Evolutionary conservation across 2,797 vertebrate genomes (phyloP), one percentile per base, ranked within the genome.

Genomic region (Mareca penelope): DNA sequence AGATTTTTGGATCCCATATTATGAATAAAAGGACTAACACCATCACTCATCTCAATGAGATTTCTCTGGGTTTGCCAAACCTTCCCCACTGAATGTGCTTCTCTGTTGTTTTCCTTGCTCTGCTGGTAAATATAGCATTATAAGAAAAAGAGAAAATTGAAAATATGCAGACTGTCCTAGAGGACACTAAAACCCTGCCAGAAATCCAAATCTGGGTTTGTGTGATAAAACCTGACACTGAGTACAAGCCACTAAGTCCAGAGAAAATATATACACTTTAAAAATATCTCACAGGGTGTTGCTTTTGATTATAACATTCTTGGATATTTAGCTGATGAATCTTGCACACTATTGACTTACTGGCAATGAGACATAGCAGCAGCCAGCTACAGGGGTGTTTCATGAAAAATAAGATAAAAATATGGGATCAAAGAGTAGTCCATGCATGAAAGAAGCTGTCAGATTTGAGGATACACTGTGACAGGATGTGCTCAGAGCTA

Each of bases 131-230:
- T 44, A 82, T 13, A 28, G 64, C 79, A 93, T 85, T 89, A 64
- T 16, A 80, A 75, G 80, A 83, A 92, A 95, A 88, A 8, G 23
- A 78, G 82, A 69, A 91, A 83, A 94, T 39, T 60, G 70, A 71
- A 71, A 86, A 88, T 81, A 75, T 0, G 1, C 73, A 44, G 65
- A 37, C 19, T 90, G 53, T 92, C 35, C 65, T 56, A 63, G n/a
- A 72, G 85, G 77, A 85, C 65, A 81, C 84, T 94, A 86, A 95
- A 94, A 78, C 40, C 26, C 42, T 73, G 80, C 80, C 75, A 89
- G 71, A 85, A 96, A 73, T 56, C 56, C 81, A 53, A 68, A 73
- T 90, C 86, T 94, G 94, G 52, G 35, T 82, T 94, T 93, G 60
- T 70, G 81, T 70, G 86, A 95, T 93, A 96, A 92, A 95, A 67